Percentiles rank a stretch among this genome's conserved stretches.
These are phyloP conservation scores for Sinhomidia bicolor DNA, from an alignment of 2,888 invertebrate genomes.

Conservation along the genomic window DNA sequence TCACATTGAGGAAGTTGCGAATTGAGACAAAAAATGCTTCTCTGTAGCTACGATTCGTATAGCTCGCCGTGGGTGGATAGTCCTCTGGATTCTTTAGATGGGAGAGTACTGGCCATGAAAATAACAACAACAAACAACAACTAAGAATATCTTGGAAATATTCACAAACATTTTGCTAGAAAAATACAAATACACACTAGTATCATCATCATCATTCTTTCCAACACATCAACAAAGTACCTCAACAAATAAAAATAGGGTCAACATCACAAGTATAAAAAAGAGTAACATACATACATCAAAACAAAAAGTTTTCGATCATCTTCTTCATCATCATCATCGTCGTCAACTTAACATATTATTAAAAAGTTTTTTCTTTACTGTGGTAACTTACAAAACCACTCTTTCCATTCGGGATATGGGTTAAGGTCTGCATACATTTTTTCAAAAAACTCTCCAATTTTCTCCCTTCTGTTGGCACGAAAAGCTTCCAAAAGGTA, in stretches of 20 bases:
- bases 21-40: slow-evolving; percentile 80
- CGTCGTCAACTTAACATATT: not conserved
- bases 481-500: slow-evolving; percentile 93
- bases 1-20: slow-evolving; percentile 80
- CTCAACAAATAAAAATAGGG: not conserved
- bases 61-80: slow-evolving; percentile 77
- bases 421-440: slow-evolving; percentile 93
- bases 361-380: slow-evolving; percentile 1
- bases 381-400: slow-evolving; percentile 91
- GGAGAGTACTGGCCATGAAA: slow-evolving; percentile 72
- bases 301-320: slow-evolving; percentile 7
- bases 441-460: slow-evolving; percentile 94
- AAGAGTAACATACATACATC: too few species aligned
- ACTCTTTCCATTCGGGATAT: slow-evolving; percentile 97
- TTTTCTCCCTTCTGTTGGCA: slow-evolving; percentile 91
- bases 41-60: slow-evolving; percentile 79
- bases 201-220: not conserved
- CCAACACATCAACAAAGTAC: not conserved
- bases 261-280: not conserved
- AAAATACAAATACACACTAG: not conserved
- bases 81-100: slow-evolving; percentile 79
- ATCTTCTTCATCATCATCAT: slow-evolving; percentile 9
- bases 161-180: not conserved
- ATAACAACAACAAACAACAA: slow-evolving; percentile 20
- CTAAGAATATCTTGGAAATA: not conserved